A percentile compares a stretch with the other conserved stretches of the same genome.
Conservation (phyloP, 2,797 vertebrate genomes). For the Onychomys torridus region DNA sequence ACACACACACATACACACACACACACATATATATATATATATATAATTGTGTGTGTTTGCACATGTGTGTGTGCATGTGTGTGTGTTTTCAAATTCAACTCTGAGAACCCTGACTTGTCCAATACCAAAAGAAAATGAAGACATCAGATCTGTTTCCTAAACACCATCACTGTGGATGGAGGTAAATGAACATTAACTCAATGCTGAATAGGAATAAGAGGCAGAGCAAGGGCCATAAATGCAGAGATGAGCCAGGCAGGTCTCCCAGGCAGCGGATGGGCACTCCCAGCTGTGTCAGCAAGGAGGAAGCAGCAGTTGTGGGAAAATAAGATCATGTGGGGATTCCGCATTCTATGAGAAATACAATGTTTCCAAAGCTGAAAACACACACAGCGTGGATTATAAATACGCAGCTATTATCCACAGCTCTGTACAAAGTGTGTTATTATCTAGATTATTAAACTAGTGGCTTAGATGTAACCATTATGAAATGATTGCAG, state of each 20-base stretch:
- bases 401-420: constrained; percentile 65
- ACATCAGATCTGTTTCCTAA: not conserved
- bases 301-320: not conserved
- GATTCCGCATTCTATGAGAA: constrained; percentile 56
- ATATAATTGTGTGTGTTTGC: not conserved
- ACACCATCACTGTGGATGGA: not conserved
- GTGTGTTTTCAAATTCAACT: not conserved
- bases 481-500: constrained; percentile 62
- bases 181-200: not conserved
- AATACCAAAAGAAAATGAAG: not conserved
- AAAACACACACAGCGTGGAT: constrained; percentile 59
- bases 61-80: not conserved
- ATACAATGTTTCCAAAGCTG: constrained; percentile 32
- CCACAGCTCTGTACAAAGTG: constrained; percentile 41
- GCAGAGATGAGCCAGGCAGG: not conserved
- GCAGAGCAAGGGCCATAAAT: accelerated
- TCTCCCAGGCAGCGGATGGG: not conserved
- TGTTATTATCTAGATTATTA: constrained; percentile 78
- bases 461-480: constrained; percentile 69
- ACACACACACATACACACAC: not conserved
- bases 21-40: too few relatives aligned
- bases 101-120: not conserved
- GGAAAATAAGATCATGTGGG: constrained; percentile 34
- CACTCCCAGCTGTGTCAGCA: accelerated
- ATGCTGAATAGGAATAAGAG: not conserved